phyloP scores from a whole-genome alignment of 2,888 invertebrate genomes.

The Sesia apiformis region DNA sequence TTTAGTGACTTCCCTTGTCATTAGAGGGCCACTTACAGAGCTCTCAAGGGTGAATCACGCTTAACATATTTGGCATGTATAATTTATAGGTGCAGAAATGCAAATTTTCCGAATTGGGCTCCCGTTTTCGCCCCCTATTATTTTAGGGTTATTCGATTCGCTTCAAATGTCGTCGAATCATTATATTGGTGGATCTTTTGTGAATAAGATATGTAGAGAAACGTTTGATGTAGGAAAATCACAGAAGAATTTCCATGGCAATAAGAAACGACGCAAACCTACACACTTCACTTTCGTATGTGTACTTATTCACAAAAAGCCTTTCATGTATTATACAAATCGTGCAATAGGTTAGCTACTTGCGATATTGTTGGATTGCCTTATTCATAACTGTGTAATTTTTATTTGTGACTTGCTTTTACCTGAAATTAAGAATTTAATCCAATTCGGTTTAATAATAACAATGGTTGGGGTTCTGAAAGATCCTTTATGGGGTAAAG shows the following conservation, averaged over 20 bases:
- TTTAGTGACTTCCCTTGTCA: slow-evolving; percentile 36
- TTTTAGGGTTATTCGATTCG: slow-evolving; percentile 29
- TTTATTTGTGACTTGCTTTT: too few species aligned
- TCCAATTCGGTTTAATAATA: too few species aligned
- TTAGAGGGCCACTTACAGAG: slow-evolving; percentile 35
- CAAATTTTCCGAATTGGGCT: slow-evolving; percentile 31
- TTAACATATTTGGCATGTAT: slow-evolving; percentile 46
- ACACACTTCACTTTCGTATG: background rate
- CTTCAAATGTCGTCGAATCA: slow-evolving; percentile 32
- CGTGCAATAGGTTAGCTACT: background rate
- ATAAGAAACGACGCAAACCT: slow-evolving; percentile 10
- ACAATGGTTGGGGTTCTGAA: too few species aligned
- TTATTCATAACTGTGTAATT: too few species aligned
- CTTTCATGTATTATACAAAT: slow-evolving; percentile 1
- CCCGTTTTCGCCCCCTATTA: slow-evolving; percentile 28
- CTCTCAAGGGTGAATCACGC: slow-evolving; percentile 36
- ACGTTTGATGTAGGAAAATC: slow-evolving; percentile 34
- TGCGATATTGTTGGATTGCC: too few species aligned
- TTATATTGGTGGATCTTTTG: slow-evolving; percentile 36
- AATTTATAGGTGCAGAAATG: slow-evolving; percentile 48
- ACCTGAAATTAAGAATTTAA: too few species aligned
- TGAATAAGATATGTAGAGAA: slow-evolving; percentile 37
- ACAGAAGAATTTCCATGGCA: slow-evolving; percentile 32
- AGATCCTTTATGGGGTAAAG: too few species aligned
- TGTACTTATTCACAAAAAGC: slow-evolving; percentile 5